A percentile compares a stretch with the other conserved stretches of the same genome.
Conservation (phyloP, 2,113 vertebrate species). For the Sinosuthora webbiana region DNA sequence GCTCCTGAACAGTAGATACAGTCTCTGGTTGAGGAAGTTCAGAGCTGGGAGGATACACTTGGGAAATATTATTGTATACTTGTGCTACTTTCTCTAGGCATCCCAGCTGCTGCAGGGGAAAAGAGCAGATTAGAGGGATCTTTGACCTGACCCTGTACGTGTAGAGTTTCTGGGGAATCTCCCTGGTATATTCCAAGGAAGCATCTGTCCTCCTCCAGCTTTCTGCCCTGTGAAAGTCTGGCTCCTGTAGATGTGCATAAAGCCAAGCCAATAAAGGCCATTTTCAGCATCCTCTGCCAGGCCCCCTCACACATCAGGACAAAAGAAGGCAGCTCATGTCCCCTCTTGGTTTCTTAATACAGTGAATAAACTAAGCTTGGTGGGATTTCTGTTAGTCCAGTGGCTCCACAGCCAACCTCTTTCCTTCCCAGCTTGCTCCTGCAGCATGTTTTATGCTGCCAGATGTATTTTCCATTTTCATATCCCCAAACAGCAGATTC, state of each 20-base stretch:
- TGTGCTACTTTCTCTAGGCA: neutral
- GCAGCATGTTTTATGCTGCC: neutral
- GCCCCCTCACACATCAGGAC: neutral
- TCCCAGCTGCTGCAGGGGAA: neutral
- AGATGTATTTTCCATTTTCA: neutral
- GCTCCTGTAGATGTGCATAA: neutral
- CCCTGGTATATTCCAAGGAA: neutral
- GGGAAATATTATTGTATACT: neutral
- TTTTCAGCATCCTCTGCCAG: neutral
- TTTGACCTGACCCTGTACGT: neutral
- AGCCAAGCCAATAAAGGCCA: neutral
- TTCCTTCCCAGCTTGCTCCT: neutral
- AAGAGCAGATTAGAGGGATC: neutral
- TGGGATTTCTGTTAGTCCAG: neutral
- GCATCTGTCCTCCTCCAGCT: neutral
- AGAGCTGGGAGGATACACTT: conserved; percentile 49
- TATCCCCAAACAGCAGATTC: neutral
- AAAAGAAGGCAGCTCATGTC: neutral
- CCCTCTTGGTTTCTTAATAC: neutral
- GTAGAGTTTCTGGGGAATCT: neutral
- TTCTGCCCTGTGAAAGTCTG: neutral
- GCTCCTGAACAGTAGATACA: neutral
- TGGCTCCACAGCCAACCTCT: neutral
- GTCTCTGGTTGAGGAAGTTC: conserved; percentile 29
- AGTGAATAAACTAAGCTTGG: neutral